A percentile compares a stretch with the other conserved stretches of the same genome.
Evolutionary conservation across 2,888 invertebrate species (phyloP).

Genomic region (Apeira syringaria): DNA sequence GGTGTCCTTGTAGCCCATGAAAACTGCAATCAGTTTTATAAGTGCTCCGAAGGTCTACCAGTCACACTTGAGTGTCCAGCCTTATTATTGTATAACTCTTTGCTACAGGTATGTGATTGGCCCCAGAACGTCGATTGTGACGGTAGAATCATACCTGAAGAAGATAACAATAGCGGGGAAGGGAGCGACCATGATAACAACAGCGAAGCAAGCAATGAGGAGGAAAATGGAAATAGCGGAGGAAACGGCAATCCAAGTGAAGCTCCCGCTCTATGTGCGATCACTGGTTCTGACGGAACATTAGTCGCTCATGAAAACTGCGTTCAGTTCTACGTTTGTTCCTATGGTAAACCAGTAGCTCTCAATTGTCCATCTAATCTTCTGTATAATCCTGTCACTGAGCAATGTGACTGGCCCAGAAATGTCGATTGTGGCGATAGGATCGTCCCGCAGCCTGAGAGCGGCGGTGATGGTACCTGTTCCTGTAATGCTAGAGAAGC

Average conservation of each 20-base stretch:
- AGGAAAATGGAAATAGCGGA: conserved; percentile 8
- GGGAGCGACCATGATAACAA: not conserved
- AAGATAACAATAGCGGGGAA: not conserved
- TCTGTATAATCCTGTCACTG: conserved; percentile 23
- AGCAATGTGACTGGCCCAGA: conserved; percentile 32
- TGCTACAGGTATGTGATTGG: conserved; percentile 62
- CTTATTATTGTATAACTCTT: conserved; percentile 76
- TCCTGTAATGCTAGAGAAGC: conserved; percentile 33
- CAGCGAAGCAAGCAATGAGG: not conserved
- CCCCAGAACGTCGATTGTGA: conserved; percentile 31
- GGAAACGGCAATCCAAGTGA: conserved; percentile 33
- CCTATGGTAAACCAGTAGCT: conserved; percentile 24
- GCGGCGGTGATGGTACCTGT: conserved; percentile 21
- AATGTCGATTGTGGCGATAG: conserved; percentile 32
- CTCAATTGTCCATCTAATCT: conserved; percentile 25
- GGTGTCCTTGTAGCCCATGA: conserved; percentile 40
- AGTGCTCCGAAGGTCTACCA: conserved; percentile 83
- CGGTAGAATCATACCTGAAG: conserved; percentile 19
- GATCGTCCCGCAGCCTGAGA: conserved; percentile 13
- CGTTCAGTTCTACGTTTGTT: conserved; percentile 34
- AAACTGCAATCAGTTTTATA: conserved; percentile 50
- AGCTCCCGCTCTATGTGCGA: conserved; percentile 42
- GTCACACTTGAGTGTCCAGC: conserved; percentile 79
- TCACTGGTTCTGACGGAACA: conserved; percentile 23
- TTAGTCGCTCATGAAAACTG: conserved; percentile 34